A percentile compares a stretch with the other conserved stretches of the same genome.
Conservation (phyloP, 1,140 invertebrate genomes). For the Drosophila chauvacae region DNA sequence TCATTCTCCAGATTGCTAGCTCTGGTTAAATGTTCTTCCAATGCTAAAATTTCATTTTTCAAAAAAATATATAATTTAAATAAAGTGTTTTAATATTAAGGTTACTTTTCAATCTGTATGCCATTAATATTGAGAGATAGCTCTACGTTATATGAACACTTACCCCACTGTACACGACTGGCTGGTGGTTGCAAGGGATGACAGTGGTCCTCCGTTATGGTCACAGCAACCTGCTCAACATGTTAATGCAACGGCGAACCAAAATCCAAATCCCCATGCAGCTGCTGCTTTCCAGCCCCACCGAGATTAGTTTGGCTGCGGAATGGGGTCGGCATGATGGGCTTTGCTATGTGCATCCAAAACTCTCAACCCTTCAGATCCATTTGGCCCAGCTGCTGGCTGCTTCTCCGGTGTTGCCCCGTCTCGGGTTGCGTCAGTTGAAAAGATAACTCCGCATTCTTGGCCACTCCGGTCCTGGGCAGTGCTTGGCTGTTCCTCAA, state of each 20-base stretch:
- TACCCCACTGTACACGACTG: slow-evolving; percentile 20
- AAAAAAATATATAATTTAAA: no score
- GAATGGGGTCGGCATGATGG: slow-evolving; percentile 9
- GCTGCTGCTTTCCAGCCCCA: slow-evolving; percentile 42
- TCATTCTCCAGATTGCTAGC: background rate
- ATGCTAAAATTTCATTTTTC: no score
- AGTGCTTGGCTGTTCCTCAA: slow-evolving; percentile 7
- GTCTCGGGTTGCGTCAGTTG: slow-evolving; percentile 20
- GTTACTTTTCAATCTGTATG: no score
- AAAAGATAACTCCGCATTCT: slow-evolving; percentile 75
- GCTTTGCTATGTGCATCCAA: slow-evolving; percentile 50
- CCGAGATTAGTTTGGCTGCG: slow-evolving; percentile 9
- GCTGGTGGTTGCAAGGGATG: background rate
- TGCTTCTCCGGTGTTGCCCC: slow-evolving; percentile 17
- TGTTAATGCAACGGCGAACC: slow-evolving; percentile 71
- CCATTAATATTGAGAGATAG: background rate
- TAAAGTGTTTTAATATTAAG: no score
- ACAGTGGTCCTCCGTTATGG: slow-evolving; percentile 46
- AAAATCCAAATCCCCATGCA: slow-evolving; percentile 48
- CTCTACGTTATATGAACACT: background rate
- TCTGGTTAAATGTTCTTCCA: background rate
- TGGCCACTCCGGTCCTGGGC: slow-evolving; percentile 24
- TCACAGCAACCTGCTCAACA: slow-evolving; percentile 72
- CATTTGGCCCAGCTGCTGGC: slow-evolving; percentile 33
- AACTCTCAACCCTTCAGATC: slow-evolving; percentile 30